Evolutionary conservation across 2,113 vertebrate genomes (phyloP), one percentile per base, ranked within the genome.

Genomic region (Plestiodon gilberti): DNA sequence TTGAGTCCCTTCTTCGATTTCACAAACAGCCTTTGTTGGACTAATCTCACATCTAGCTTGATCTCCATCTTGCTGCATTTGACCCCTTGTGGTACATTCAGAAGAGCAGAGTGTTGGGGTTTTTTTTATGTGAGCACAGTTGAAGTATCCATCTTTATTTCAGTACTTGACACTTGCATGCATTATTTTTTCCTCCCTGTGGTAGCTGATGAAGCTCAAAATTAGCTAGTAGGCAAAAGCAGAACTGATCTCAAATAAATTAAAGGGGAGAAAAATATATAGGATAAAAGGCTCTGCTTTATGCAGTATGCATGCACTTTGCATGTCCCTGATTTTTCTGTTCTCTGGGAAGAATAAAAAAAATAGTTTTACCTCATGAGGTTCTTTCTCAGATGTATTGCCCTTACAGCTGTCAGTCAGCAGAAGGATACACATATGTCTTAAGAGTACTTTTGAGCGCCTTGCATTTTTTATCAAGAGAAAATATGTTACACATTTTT

Each of bases 401-500:
- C 94, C 95, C 95, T 96, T 95, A 94, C 95, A 95, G 92, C 96
- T 96, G 96, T 97, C 96, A 97, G 92, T 97, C 96, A 97, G 85
- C 95, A 94, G 91, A 96, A 94, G 96, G 95, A 96, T 96, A 96
- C 93, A 95, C 96, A 96, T 97, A 96, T 96, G 96, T 94, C 96
- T 96, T 94, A 90, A 96, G 94, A 96, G 92, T 95, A 96, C 96
- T 96, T 96, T 96, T 93, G 95, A 94, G 93, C 93, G 95, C 95
- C 95, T 96, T 96, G 89, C 95, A 95, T 94, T 96, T 96, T 87
- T 96, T 96, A 96, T 96, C 96, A 96, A 96, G 93, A 89, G 92
- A 96, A 97, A 97, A 97, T 96, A 96, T 96, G 96, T 96, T 96
- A 93, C 95, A 96, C 79, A 91, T 96, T 96, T 94, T 87, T 75